A percentile compares a stretch with the other conserved stretches of the same genome.
Conservation (phyloP, 2,888 invertebrate species). For the Luffia ferchaultella region DNA sequence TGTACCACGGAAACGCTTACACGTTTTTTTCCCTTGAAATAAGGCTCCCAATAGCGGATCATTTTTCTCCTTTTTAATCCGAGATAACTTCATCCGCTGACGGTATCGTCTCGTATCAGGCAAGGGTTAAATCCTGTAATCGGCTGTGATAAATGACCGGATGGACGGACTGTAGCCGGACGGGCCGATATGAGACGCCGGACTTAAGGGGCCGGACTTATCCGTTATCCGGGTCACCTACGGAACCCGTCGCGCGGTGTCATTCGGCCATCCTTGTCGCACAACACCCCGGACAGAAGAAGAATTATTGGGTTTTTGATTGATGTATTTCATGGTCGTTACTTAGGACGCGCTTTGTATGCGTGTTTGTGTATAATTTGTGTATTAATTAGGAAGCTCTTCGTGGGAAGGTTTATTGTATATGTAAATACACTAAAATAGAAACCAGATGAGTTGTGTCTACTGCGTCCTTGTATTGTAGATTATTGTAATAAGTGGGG, state of each 20-base stretch:
- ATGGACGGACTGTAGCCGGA: conserved; percentile 21
- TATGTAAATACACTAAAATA: too few species aligned
- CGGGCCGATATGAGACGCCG: conserved; percentile 6
- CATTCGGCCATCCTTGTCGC: neutral
- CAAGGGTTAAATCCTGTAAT: conserved; percentile 12
- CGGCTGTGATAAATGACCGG: conserved; percentile 48
- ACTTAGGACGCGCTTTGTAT: too few species aligned
- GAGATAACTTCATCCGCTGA: neutral
- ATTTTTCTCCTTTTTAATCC: neutral
- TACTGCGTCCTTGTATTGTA: too few species aligned
- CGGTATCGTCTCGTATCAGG: conserved; percentile 7
- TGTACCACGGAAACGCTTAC: too few species aligned
- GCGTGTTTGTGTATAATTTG: too few species aligned
- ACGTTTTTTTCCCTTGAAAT: too few species aligned
- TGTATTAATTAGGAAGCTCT: too few species aligned
- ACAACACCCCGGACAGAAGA: neutral
- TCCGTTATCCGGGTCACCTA: conserved; percentile 5
- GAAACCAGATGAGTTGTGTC: too few species aligned
- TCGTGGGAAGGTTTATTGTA: too few species aligned
- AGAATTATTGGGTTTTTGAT: neutral
- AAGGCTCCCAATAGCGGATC: too few species aligned
- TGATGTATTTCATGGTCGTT: too few species aligned
- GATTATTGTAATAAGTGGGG: too few species aligned
- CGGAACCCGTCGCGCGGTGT: neutral
- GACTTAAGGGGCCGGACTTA: conserved; percentile 6